Conservation (phyloP, 2,797 vertebrate genomes). For the Spheniscus humboldti region DNA sequence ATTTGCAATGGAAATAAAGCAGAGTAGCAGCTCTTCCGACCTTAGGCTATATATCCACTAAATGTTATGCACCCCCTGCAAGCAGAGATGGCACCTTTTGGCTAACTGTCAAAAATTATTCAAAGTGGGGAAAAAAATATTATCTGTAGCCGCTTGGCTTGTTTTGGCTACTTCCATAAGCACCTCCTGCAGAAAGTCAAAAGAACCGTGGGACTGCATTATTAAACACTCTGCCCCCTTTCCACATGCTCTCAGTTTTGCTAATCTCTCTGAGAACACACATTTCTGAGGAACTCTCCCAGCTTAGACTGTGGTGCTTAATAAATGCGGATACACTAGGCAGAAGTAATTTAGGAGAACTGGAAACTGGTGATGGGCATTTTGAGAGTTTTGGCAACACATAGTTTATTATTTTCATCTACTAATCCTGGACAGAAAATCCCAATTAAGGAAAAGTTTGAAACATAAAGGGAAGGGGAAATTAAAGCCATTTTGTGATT, state of each 20-base stretch:
- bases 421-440: not conserved
- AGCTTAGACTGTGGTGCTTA: not conserved
- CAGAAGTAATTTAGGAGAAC: not conserved
- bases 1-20: slow-evolving; percentile 38
- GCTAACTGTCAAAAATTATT: not conserved
- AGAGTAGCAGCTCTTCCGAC: not conserved
- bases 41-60: not conserved
- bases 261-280: not conserved
- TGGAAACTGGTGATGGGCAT: fast-evolving
- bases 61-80: not conserved
- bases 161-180: not conserved
- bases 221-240: not conserved
- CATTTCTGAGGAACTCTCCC: not conserved
- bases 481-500: not conserved
- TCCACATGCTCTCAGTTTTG: not conserved
- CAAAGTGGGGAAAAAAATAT: not conserved
- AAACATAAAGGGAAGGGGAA: not conserved
- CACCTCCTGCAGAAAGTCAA: not conserved
- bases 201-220: not conserved
- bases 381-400: not conserved
- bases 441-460: not conserved
- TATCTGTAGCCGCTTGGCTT: not conserved
- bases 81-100: not conserved
- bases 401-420: not conserved
- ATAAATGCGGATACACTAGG: not conserved